These are phyloP conservation scores for Empidonax traillii DNA, from an alignment of 2,113 vertebrate genomes.

Conservation along the genomic window DNA sequence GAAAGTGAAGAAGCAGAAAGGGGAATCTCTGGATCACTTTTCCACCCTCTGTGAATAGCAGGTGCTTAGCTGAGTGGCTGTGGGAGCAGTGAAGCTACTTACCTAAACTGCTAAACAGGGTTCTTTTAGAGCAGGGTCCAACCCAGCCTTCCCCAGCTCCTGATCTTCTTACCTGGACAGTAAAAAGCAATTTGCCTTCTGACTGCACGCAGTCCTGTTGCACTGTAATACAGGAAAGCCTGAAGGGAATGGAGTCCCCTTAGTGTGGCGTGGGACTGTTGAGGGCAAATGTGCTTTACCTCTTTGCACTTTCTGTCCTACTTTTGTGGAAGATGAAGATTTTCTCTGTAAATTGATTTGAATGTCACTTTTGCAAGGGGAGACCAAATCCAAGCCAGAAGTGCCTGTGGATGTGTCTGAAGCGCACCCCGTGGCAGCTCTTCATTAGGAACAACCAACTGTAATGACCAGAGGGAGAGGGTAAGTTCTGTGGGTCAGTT, in stretches of 20 bases:
- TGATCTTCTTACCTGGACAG: accelerated
- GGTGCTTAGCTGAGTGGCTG: not conserved
- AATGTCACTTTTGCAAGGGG: not conserved
- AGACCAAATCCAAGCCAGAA: not conserved
- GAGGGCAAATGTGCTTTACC: not conserved
- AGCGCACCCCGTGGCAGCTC: not conserved
- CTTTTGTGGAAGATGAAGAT: not conserved
- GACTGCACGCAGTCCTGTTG: not conserved
- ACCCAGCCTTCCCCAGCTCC: not conserved
- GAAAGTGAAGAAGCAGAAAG: not conserved
- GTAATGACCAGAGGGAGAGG: not conserved
- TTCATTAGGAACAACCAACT: not conserved
- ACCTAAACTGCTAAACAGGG: not conserved
- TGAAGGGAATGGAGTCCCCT: not conserved
- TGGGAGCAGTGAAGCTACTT: not conserved
- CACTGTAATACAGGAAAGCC: not conserved
- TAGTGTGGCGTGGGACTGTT: no score
- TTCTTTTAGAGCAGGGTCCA: not conserved
- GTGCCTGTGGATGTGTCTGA: not conserved
- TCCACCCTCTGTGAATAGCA: not conserved
- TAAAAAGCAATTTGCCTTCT: not conserved
- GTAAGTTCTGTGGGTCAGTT: not conserved
- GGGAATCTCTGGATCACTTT: not conserved
- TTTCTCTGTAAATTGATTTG: not conserved
- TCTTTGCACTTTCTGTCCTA: not conserved